Conservation (phyloP, 2,888 invertebrate species). For the Arge pagana region DNA sequence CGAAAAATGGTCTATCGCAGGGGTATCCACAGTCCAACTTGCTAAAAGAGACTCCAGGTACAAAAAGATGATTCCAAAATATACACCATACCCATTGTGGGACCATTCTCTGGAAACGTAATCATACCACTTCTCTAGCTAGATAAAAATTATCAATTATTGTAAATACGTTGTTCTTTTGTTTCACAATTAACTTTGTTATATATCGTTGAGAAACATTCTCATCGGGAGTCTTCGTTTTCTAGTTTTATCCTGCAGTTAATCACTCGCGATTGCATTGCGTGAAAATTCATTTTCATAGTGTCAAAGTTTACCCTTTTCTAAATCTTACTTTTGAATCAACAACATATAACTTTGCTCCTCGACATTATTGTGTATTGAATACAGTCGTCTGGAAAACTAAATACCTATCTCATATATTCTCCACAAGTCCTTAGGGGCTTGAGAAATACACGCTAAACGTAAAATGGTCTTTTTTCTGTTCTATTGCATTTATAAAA, state of each 20-base stretch:
- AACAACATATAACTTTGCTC: constrained; percentile 16
- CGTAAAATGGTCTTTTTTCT: neutral
- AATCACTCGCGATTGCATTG: no score
- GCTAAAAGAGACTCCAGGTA: neutral
- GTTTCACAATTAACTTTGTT: no score
- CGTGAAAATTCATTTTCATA: no score
- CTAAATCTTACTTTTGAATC: constrained; percentile 1
- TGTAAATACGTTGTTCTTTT: no score
- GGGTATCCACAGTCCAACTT: neutral
- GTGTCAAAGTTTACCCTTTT: neutral
- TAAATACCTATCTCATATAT: neutral
- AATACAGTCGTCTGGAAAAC: constrained; percentile 15
- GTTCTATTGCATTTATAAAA: neutral
- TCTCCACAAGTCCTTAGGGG: neutral
- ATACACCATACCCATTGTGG: neutral
- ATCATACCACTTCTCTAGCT: no score
- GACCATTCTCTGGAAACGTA: no score
- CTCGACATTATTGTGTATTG: constrained; percentile 7
- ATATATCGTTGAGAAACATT: no score
- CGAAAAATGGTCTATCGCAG: neutral
- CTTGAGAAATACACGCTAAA: constrained; percentile 1
- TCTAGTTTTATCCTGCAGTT: no score
- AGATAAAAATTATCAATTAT: no score
- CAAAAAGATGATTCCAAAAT: constrained; percentile 7
- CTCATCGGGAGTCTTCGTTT: no score